A percentile compares a stretch with the other conserved stretches of the same genome.
These are phyloP conservation scores for Drosophila melanosoma DNA, from an alignment of 2,888 invertebrate genomes.

Conservation along the genomic window DNA sequence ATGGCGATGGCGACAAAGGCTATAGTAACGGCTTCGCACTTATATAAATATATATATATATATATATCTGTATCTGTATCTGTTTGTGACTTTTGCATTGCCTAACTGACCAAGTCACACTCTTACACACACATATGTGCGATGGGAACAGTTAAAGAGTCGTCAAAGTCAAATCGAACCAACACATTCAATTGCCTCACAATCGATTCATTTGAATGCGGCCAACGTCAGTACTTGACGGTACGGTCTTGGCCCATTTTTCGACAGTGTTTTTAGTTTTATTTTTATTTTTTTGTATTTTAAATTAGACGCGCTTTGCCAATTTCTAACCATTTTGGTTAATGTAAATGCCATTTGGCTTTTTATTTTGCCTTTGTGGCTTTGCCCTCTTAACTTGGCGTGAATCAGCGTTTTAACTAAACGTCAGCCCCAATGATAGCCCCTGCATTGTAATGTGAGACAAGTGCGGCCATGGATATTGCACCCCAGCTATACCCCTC, in stretches of 20 bases:
- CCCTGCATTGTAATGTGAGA: slow-evolving; percentile 64
- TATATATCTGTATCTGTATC: slow-evolving; percentile 14
- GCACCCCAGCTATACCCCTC: slow-evolving; percentile 4
- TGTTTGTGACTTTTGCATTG: slow-evolving; percentile 27
- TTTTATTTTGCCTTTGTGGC: slow-evolving; percentile 27
- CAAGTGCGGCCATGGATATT: slow-evolving; percentile 66
- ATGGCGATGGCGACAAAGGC: slow-evolving; percentile 10
- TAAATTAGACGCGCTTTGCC: slow-evolving; percentile 63
- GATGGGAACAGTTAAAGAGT: slow-evolving; percentile 43
- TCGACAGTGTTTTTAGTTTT: neutral
- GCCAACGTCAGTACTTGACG: slow-evolving; percentile 30
- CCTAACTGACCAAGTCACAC: slow-evolving; percentile 54
- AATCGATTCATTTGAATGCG: slow-evolving; percentile 67
- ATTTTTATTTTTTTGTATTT: slow-evolving; percentile 14
- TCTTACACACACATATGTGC: slow-evolving; percentile 26
- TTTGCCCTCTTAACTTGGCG: slow-evolving; percentile 30
- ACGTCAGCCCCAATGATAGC: slow-evolving; percentile 11
- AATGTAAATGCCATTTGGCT: slow-evolving; percentile 61
- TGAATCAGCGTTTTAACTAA: slow-evolving; percentile 62
- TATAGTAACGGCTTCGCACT: slow-evolving; percentile 36
- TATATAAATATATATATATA: neutral
- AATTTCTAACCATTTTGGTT: slow-evolving; percentile 62
- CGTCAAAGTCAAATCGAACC: slow-evolving; percentile 48
- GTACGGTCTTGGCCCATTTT: slow-evolving; percentile 72
- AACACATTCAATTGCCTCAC: slow-evolving; percentile 49